A percentile compares a stretch with the other conserved stretches of the same genome.
phyloP scores from a whole-genome alignment of 2,888 invertebrate species.

The Unio pictorum region DNA sequence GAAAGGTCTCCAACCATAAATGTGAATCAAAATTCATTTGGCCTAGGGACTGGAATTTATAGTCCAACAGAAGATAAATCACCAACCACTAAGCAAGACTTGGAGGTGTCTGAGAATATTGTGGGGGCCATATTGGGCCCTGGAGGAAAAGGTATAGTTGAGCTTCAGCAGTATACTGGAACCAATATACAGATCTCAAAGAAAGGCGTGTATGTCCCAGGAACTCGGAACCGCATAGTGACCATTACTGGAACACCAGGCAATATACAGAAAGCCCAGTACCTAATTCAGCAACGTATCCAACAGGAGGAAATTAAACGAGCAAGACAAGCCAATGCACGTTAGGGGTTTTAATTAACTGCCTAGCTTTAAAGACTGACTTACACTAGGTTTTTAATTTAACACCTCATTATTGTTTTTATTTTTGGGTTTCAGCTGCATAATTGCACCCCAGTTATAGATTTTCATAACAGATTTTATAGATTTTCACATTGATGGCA shows the following conservation, averaged over 20 bases:
- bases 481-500: slow-evolving; percentile 9
- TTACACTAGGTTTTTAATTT: slow-evolving; percentile 27
- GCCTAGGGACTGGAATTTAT: slow-evolving; percentile 79
- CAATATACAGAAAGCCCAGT: slow-evolving; percentile 92
- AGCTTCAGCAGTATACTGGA: slow-evolving; percentile 97
- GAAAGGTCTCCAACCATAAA: slow-evolving; percentile 69
- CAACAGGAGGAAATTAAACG: slow-evolving; percentile 96
- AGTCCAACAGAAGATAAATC: slow-evolving; percentile 64
- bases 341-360: slow-evolving; percentile 43
- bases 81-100: slow-evolving; percentile 75
- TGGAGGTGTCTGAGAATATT: slow-evolving; percentile 93
- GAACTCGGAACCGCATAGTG: slow-evolving; percentile 96
- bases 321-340: slow-evolving; percentile 80
- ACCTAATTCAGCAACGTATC: slow-evolving; percentile 96
- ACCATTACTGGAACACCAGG: slow-evolving; percentile 92
- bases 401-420: slow-evolving; percentile 19
- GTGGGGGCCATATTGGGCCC: slow-evolving; percentile 98
- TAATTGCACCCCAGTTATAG: background rate
- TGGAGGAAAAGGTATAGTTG: slow-evolving; percentile 95
- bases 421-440: slow-evolving; percentile 2
- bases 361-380: slow-evolving; percentile 40
- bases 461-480: slow-evolving; percentile 11
- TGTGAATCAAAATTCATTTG: slow-evolving; percentile 88
- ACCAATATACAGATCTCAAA: slow-evolving; percentile 99
- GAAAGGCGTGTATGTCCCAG: slow-evolving; percentile 97